Conservation (phyloP, 92 coral and sea anemone species). For the Galaxea fascicularis region DNA sequence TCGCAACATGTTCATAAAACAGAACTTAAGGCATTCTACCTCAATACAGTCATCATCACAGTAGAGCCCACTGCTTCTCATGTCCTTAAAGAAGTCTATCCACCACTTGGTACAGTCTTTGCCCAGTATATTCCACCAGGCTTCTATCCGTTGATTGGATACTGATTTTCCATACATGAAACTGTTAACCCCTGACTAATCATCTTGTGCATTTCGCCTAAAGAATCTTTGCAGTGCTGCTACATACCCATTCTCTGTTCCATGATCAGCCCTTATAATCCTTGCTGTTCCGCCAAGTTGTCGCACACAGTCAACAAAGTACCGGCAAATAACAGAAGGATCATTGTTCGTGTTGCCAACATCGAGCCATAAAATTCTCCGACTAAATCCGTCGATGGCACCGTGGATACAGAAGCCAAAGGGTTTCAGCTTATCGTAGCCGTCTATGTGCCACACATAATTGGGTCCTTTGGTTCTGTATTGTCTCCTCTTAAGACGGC, state of each 20-base stretch:
- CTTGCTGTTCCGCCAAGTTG: slow-evolving; percentile 59
- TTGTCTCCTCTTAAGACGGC: neutral
- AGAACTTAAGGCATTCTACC: slow-evolving; percentile 44
- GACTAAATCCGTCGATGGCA: slow-evolving; percentile 8
- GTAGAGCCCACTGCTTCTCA: slow-evolving; percentile 53
- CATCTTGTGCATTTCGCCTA: slow-evolving; percentile 41
- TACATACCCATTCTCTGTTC: slow-evolving; percentile 57
- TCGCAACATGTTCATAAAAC: too few species aligned
- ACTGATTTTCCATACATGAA: slow-evolving; percentile 55
- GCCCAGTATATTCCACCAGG: slow-evolving; percentile 54
- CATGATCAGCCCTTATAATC: slow-evolving; percentile 41
- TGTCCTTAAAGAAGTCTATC: slow-evolving; percentile 51
- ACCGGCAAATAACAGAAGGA: slow-evolving; percentile 51
- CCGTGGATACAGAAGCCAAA: neutral
- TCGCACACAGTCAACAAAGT: slow-evolving; percentile 66
- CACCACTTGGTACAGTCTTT: slow-evolving; percentile 56
- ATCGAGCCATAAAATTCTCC: slow-evolving; percentile 62
- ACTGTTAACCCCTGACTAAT: slow-evolving; percentile 42
- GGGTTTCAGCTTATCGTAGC: too few species aligned
- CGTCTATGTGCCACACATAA: neutral
- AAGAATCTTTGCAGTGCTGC: slow-evolving; percentile 56
- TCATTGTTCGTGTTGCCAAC: slow-evolving; percentile 64
- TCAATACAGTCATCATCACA: slow-evolving; percentile 43
- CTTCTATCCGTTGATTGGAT: slow-evolving; percentile 58
- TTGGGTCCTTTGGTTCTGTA: slow-evolving; percentile 18